These are phyloP conservation scores for Calameuta pallipes DNA, from an alignment of 2,888 invertebrate genomes.

Conservation along the genomic window DNA sequence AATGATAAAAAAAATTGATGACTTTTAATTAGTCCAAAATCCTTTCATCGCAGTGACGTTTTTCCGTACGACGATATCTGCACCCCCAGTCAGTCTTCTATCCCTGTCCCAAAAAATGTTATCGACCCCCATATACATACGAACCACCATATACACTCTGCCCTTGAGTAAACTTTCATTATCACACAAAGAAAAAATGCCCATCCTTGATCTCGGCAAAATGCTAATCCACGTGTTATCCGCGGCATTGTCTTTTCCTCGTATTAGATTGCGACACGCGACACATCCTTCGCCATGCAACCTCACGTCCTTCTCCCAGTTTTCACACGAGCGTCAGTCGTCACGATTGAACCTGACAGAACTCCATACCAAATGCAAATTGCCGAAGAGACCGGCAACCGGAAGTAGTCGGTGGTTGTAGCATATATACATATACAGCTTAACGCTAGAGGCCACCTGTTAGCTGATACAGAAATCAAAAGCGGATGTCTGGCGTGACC, in stretches of 20 bases:
- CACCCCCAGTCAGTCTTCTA: neutral
- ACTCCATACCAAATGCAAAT: constrained; percentile 49
- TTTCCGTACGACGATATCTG: neutral
- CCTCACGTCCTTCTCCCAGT: neutral
- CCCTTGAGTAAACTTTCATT: neutral
- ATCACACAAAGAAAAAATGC: neutral
- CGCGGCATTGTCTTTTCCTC: neutral
- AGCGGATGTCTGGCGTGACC: constrained; percentile 60
- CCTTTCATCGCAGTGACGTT: neutral
- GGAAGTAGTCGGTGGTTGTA: constrained; percentile 41
- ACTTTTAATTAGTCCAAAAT: constrained; percentile 2
- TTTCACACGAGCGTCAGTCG: neutral
- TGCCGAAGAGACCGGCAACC: constrained; percentile 45
- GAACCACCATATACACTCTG: neutral
- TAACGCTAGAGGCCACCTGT: constrained; percentile 41
- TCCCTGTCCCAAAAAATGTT: neutral
- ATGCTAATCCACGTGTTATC: neutral
- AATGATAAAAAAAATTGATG: constrained; percentile 18
- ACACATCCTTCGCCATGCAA: neutral
- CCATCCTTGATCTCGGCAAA: neutral
- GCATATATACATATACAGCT: constrained; percentile 14
- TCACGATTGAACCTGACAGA: neutral
- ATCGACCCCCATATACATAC: neutral
- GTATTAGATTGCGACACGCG: neutral
- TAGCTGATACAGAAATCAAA: constrained; percentile 60